phyloP scores from a whole-genome alignment of 2,888 invertebrate genomes.

The Tenthredo scrophulariae region DNA sequence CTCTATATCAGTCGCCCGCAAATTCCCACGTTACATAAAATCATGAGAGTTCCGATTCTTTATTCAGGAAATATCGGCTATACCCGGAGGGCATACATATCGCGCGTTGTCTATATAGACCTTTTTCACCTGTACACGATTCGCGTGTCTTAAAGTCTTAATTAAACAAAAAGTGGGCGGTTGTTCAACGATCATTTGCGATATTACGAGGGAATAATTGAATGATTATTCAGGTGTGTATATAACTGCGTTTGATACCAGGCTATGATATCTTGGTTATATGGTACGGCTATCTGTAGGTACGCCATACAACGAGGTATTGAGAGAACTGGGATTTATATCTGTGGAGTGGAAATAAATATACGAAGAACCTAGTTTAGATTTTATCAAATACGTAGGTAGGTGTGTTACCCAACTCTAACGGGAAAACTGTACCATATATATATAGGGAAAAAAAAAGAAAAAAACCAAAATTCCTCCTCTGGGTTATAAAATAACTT shows the following conservation, averaged over 20 bases:
- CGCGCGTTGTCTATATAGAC: neutral
- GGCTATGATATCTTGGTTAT: neutral
- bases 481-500: neutral
- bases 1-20: no score
- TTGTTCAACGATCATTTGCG: neutral
- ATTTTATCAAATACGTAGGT: neutral
- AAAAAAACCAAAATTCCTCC: neutral
- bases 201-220: slow-evolving; percentile 17
- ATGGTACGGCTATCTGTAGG: neutral
- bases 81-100: neutral
- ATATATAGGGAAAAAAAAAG: neutral
- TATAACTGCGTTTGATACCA: neutral
- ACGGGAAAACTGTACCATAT: neutral
- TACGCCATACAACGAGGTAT: neutral
- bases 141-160: slow-evolving; percentile 32
- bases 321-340: neutral
- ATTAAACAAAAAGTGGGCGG: neutral
- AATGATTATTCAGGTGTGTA: slow-evolving; percentile 19
- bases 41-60: neutral
- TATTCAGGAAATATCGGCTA: neutral
- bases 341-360: neutral
- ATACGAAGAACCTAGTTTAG: neutral
- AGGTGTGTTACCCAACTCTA: neutral
- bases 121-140: neutral
- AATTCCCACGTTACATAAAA: neutral